Base-by-base conservation (phyloP, 1,140 invertebrate species). In the Periplaneta americana region DNA sequence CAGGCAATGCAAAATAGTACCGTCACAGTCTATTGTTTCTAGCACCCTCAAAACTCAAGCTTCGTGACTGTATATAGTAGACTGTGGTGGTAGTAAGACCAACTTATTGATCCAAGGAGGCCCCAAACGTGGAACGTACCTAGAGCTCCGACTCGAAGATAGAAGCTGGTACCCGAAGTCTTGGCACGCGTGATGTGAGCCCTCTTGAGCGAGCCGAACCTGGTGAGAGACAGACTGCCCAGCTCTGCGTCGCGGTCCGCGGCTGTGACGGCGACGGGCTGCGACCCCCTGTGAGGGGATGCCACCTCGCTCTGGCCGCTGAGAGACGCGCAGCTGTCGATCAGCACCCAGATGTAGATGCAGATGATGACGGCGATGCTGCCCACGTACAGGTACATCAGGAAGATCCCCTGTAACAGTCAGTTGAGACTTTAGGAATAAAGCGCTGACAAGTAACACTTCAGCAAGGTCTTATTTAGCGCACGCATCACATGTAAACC, bases 101-200 rank as follows among this genome's bases (percentile, higher is more conserved):
- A n/a, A n/a, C n/a, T n/a, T n/a, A n/a, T n/a, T n/a, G n/a, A n/a
- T n/a, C n/a, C n/a, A n/a, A n/a, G n/a, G n/a, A n/a, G n/a, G n/a
- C n/a, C n/a, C n/a, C n/a, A n/a, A n/a, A n/a, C n/a, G 35, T 28
- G 11, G 8, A 8, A 36, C 88, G 88, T 87, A 94, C 93, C 89
- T 4, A 93, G 84, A n/a, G 92, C 92, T 48, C 93, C 93, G n/a
- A 93, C 88, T 80, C 93, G 87, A 28, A 94, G 89, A 84, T 93
- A 93, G 84, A 93, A 93, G 84, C 91, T 93, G 0, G 92, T 93
- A 2, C 89, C 88, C 4, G 91, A 89, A 1, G 90, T 90, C 82
- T 89, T 89, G 18, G 89, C 87, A 57, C 89, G 85, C 8, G 90
- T 89, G 75, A 92, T 91, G 82, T 92, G 91, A 6, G 91, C 91